A percentile compares a stretch with the other conserved stretches of the same genome.
These are phyloP conservation scores for Budorcas taxicolor DNA, from an alignment of 2,113 vertebrate genomes.

Conservation along the genomic window DNA sequence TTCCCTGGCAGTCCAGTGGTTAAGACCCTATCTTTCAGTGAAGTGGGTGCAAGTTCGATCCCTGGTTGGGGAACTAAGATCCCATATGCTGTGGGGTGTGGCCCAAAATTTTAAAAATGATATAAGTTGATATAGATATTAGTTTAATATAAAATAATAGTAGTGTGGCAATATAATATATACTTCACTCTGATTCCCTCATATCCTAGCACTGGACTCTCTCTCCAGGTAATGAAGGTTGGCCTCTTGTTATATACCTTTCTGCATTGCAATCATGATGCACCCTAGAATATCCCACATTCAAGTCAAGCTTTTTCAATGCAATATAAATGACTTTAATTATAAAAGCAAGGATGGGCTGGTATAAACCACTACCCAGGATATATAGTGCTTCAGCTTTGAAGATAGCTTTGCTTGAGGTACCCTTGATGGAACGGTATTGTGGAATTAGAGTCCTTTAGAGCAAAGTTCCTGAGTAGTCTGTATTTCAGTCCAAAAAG, in stretches of 20 bases:
- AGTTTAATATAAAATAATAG: neutral
- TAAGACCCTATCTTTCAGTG: neutral
- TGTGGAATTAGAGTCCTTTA: neutral
- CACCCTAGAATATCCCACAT: no score
- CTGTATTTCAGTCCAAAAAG: neutral
- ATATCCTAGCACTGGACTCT: neutral
- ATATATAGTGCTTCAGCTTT: neutral
- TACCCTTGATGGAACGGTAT: neutral
- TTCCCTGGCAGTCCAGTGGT: neutral
- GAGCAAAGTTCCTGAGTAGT: neutral
- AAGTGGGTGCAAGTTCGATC: neutral
- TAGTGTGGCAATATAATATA: neutral
- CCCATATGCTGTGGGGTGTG: neutral
- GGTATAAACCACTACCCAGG: neutral
- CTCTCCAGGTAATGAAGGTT: neutral
- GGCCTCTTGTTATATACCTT: neutral
- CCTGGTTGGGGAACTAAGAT: neutral
- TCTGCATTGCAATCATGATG: neutral
- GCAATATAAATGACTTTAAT: neutral
- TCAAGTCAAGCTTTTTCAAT: neutral
- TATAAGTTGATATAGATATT: neutral
- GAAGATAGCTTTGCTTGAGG: neutral
- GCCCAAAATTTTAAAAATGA: neutral
- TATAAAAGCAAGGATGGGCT: neutral
- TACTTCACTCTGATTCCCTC: neutral